Percentiles rank a stretch among this genome's conserved stretches.
Conservation (phyloP, 1,140 invertebrate species). For the Pseudomyrmex pallidus region DNA sequence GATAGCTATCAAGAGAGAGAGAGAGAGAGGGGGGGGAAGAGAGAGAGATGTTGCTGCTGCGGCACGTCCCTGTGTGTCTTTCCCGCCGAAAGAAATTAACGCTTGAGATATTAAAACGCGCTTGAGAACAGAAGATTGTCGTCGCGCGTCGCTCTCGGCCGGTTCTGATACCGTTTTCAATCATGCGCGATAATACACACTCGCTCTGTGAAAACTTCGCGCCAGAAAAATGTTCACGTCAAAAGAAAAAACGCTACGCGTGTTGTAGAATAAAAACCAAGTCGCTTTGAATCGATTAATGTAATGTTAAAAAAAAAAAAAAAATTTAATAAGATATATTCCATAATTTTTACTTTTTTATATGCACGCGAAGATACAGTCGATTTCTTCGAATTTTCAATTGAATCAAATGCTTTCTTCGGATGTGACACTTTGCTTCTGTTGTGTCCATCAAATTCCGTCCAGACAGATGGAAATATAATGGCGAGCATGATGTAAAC, state of each 20-base stretch:
- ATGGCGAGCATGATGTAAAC: conserved; percentile 31
- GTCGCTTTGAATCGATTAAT: too few species aligned
- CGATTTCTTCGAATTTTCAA: background rate
- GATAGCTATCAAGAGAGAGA: conserved; percentile 64
- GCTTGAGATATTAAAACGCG: conserved; percentile 72
- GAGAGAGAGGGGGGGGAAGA: background rate
- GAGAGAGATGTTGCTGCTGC: conserved; percentile 39
- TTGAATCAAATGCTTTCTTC: background rate
- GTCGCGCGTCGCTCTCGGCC: conserved; percentile 3
- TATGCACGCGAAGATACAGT: background rate
- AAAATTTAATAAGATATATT: background rate
- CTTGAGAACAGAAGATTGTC: conserved; percentile 50
- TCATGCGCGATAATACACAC: background rate
- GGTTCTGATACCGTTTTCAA: background rate
- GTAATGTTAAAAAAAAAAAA: too few species aligned
- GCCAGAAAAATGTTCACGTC: too few species aligned
- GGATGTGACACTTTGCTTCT: background rate
- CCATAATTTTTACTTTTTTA: conserved; percentile 6
- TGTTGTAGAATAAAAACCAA: too few species aligned
- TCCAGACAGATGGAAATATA: background rate
- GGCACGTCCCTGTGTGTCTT: conserved; percentile 45
- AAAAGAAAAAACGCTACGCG: too few species aligned
- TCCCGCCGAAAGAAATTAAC: conserved; percentile 69
- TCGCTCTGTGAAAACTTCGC: conserved; percentile 4
- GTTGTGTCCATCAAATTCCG: conserved; percentile 1